Percentiles rank a stretch among this genome's conserved stretches.
Evolutionary conservation across 2,888 invertebrate genomes (phyloP).

Genomic region (Schrankia costaestrigalis): DNA sequence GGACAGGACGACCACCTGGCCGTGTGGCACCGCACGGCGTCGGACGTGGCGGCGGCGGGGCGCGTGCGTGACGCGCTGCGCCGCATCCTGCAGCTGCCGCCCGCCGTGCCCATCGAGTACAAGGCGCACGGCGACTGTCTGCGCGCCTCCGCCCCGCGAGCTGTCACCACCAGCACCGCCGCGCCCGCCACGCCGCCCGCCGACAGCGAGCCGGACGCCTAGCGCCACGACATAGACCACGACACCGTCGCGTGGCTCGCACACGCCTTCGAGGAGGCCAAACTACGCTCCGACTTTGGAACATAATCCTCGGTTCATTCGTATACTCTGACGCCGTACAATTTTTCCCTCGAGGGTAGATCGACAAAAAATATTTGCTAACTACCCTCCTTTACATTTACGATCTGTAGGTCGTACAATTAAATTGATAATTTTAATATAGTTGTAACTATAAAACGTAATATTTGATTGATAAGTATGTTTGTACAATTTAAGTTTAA

Average conservation of each 20-base stretch:
- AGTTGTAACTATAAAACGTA: too few species aligned
- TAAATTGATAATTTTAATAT: too few species aligned
- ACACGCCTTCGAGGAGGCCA: conserved; percentile 1
- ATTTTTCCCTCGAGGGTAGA: too few species aligned
- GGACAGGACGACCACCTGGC: conserved; percentile 98
- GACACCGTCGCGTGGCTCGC: conserved; percentile 1
- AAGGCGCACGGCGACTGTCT: conserved; percentile 79
- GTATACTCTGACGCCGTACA: too few species aligned
- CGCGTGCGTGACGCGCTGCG: conserved; percentile 97
- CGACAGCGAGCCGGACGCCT: conserved; percentile 11
- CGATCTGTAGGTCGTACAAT: too few species aligned
- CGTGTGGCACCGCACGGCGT: conserved; percentile 97
- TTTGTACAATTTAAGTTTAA: too few species aligned
- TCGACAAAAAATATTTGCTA: too few species aligned
- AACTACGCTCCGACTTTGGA: conserved; percentile 4
- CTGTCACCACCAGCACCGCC: too few species aligned
- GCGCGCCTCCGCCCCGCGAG: conserved; percentile 51
- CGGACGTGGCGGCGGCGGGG: conserved; percentile 92
- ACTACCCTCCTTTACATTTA: too few species aligned
- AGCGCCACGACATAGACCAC: conserved; percentile 3
- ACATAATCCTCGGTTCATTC: too few species aligned
- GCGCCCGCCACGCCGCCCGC: conserved; percentile 17
- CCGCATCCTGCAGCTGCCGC: conserved; percentile 96
- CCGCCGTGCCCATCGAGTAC: conserved; percentile 96
- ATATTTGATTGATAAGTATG: too few species aligned